phyloP scores from a whole-genome alignment of 2,113 vertebrate species.

The Regulus satrapa region DNA sequence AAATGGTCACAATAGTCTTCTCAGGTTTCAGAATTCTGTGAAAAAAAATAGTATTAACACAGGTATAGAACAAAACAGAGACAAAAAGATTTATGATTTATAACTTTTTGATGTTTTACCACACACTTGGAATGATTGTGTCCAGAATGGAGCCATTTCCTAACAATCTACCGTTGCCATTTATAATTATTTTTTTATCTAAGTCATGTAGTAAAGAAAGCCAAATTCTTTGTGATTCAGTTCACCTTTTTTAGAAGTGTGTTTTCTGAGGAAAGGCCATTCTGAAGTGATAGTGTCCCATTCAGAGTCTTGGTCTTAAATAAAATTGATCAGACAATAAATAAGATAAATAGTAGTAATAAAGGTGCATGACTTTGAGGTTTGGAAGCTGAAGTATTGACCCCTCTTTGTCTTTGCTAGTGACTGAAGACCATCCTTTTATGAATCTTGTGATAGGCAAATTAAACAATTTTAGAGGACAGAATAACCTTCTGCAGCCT shows the following conservation, averaged over 20 bases:
- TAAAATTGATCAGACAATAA: conserved; percentile 29
- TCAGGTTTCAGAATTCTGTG: background rate
- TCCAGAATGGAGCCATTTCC: background rate
- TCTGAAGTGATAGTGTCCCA: background rate
- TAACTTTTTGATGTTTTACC: background rate
- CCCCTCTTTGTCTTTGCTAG: background rate
- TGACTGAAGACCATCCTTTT: background rate
- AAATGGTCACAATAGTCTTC: background rate
- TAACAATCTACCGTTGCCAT: background rate
- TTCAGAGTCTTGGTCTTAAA: background rate
- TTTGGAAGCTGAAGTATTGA: background rate
- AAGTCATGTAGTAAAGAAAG: background rate
- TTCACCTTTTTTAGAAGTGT: background rate
- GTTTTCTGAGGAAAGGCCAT: background rate
- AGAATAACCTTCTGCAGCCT: background rate
- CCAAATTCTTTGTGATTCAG: background rate
- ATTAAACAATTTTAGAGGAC: background rate
- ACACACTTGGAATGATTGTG: background rate
- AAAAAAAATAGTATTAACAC: background rate
- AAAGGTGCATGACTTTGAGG: background rate
- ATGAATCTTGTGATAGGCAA: background rate
- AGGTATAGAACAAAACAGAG: background rate
- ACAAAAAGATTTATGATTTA: background rate
- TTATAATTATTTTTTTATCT: background rate
- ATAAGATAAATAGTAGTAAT: background rate